Evolutionary conservation across 2,113 vertebrate genomes (phyloP), one percentile per base, ranked within the genome.

Genomic region (Pristiophorus japonicus): DNA sequence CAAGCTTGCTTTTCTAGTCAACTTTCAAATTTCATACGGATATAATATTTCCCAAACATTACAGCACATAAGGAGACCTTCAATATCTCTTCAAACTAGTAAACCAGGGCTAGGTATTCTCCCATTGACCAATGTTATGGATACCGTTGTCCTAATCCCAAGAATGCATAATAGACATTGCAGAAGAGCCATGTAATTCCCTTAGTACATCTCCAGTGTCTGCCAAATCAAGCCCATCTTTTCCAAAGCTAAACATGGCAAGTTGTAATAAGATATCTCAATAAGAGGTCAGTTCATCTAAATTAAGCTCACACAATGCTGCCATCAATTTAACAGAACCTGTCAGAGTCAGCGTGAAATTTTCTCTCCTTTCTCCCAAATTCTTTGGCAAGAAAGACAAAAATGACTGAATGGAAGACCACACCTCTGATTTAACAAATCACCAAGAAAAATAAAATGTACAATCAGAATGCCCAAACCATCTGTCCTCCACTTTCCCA

Each of bases 221-320:
- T 59, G 81, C 22, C 42, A 85, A 47, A 18, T 85, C 81, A 20
- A 85, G 81, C 8, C 45, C 16, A 27, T 90, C 85, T 90, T 27
- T 90, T 90, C 85, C 88, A 11, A 62, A 93, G 59, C 62, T 42
- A 66, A 66, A 93, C 42, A 93, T 11, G 66, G 91, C 59, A 24
- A n/a, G 38, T 66, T 42, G 91, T 45, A 66, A 24, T 66, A 66
- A 42, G 6, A 63, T 59, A 93, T 93, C 62, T 66, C 22, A 92
- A 63, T 93, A 93, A 93, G 62, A 93, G 62, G 62, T 45, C 91
- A 93, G 38, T 42, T 66, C 62, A 93, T 66, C 6, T n/a, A 93
- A 66, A 66, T 65, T 47, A 93, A 93, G n/a, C 34, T 24, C 63
- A 42, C 24, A 65, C 38, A 93, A 42, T 92, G 59, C 18, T 92